phyloP scores from a whole-genome alignment of 23 tunicate genomes.

The Styela clava region DNA sequence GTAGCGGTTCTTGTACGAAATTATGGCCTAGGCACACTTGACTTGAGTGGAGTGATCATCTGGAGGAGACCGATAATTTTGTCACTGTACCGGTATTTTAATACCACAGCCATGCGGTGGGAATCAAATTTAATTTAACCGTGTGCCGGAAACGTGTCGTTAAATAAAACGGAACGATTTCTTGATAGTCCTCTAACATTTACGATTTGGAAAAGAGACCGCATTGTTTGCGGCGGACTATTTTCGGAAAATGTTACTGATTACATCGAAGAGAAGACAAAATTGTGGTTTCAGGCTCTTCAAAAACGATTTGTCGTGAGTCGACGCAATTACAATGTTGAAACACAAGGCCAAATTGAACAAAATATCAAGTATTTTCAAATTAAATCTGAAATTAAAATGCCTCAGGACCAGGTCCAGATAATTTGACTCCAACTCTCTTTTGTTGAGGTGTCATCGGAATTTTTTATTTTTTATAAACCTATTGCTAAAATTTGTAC shows the following conservation, averaged over 20 bases:
- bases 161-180: not conserved
- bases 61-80: not conserved
- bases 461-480: no score
- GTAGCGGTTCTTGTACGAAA: not conserved
- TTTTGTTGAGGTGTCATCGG: no score
- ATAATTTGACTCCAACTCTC: no score
- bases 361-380: not conserved
- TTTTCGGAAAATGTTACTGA: not conserved
- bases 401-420: no score
- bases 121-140: not conserved
- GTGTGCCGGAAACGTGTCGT: not conserved
- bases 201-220: not conserved
- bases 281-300: not conserved
- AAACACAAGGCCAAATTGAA: not conserved
- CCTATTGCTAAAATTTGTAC: no score
- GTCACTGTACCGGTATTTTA: not conserved
- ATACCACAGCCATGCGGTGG: not conserved
- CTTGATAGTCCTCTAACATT: not conserved
- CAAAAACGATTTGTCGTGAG: not conserved
- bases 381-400: no score
- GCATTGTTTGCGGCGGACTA: not conserved
- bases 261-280: not conserved
- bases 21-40: not conserved
- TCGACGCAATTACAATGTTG: not conserved
- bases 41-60: not conserved